Evolutionary conservation across 2,888 invertebrate species (phyloP), one percentile per base, ranked within the genome.

Genomic region (Ashinkailepas kermadecensis): DNA sequence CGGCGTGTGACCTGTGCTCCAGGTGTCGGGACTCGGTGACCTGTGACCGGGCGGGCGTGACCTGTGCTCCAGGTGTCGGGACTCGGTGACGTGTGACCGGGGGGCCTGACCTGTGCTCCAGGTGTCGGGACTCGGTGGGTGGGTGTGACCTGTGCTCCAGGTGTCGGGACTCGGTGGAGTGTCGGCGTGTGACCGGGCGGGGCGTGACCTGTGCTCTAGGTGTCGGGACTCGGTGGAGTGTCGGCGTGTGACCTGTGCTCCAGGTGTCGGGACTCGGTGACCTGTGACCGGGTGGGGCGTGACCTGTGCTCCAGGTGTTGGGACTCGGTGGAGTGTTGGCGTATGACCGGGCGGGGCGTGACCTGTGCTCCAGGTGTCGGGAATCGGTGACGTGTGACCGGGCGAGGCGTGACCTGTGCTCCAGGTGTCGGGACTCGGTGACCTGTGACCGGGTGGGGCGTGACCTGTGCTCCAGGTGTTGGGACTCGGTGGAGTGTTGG

Each of bases 241-340:
- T 54, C 70, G n/a, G n/a, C n/a, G n/a, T n/a, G 59, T 11, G 59
- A 59, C 59, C 59, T 59, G 12, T 59, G 1, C 59, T 2, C 12
- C 59, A 82, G 82, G n/a, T 82, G 82, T 56, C 82, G 82, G 8
- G 21, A 65, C 13, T 81, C 74, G 25, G 13, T 79, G 15, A 23
- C 81, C 18, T 82, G 82, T n/a, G 39, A 39, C 39, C 59, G 12
- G 59, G 59, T 7, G 59, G 11, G 1, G 11, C 15, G 11, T 11
- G 59, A 59, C 59, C 59, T 59, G 12, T 59, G 1, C 59, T 2
- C 12, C 59, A 82, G 82, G n/a, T 82, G 82, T 56, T 81, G 82
- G 8, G 21, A 65, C 13, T 81, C 74, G 25, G 13, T 79, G 15
- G 57, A n/a, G n/a, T n/a, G n/a, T n/a, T n/a, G n/a, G n/a, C n/a